A percentile compares a stretch with the other conserved stretches of the same genome.
Conservation (phyloP, 1,140 invertebrate genomes). For the Bombus waltoni region DNA sequence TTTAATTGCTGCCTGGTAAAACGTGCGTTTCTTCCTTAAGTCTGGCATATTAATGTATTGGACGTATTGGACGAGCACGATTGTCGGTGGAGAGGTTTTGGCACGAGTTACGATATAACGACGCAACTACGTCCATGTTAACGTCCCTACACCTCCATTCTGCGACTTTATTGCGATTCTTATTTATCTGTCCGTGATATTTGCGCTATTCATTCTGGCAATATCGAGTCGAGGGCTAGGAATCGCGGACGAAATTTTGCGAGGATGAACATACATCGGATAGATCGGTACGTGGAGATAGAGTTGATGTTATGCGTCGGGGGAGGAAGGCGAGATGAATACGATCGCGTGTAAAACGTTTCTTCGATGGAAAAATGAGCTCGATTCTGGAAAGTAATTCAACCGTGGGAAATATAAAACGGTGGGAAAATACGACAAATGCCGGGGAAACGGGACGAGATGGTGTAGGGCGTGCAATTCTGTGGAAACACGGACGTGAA, state of each 20-base stretch:
- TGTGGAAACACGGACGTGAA: constrained; percentile 17
- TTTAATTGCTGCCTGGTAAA: neutral
- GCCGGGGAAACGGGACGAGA: neutral
- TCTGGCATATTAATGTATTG: constrained; percentile 61
- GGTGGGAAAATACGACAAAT: constrained; percentile 13
- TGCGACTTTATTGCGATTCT: constrained; percentile 63
- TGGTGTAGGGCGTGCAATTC: constrained; percentile 21
- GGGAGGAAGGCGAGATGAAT: neutral
- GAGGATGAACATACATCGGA: neutral
- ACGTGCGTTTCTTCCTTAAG: neutral
- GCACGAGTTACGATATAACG: constrained; percentile 65
- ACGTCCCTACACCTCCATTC: constrained; percentile 40
- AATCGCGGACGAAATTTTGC: constrained; percentile 44
- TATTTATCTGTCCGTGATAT: constrained; percentile 61
- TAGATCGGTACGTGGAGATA: neutral
- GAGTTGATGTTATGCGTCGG: neutral
- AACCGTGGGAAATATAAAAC: neutral
- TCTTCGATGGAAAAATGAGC: neutral
- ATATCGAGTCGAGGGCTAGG: neutral
- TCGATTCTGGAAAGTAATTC: constrained; percentile 6
- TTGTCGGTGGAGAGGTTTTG: constrained; percentile 36
- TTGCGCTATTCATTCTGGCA: constrained; percentile 5
- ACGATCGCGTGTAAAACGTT: neutral
- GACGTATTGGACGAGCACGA: constrained; percentile 29
- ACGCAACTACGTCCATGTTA: constrained; percentile 48